These are phyloP conservation scores for Coptotermes formosanus DNA, from an alignment of 1,140 invertebrate species.

Conservation along the genomic window DNA sequence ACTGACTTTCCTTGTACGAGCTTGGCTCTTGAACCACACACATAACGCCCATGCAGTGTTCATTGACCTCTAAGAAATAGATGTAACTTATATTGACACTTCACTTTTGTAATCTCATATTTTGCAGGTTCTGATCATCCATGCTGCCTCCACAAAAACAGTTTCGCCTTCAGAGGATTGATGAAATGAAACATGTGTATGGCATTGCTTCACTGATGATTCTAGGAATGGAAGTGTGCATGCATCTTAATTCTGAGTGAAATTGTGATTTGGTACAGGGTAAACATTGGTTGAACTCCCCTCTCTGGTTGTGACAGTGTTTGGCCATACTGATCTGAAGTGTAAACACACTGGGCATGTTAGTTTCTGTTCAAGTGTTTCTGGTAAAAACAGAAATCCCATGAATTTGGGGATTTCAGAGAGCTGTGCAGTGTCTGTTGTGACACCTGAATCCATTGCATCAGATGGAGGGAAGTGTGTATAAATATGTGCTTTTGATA, in stretches of 20 bases:
- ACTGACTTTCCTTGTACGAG: no score
- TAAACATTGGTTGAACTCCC: conserved; percentile 73
- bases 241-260: conserved; percentile 64
- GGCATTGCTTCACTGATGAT: conserved; percentile 63
- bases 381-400: no score
- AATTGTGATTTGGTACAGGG: conserved; percentile 62
- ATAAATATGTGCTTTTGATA: no score
- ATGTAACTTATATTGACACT: no score
- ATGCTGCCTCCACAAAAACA: neutral
- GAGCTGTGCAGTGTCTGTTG: no score
- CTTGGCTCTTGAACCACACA: no score
- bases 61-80: no score
- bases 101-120: neutral
- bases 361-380: neutral
- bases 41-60: no score
- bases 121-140: neutral
- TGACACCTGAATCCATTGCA: no score
- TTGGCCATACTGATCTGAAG: neutral
- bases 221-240: conserved; percentile 69
- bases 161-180: conserved; percentile 18
- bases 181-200: conserved; percentile 55
- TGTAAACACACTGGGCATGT: neutral
- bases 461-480: no score
- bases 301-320: conserved; percentile 47
- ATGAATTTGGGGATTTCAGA: no score